Base-by-base conservation (phyloP, 2,113 vertebrate species). In the Barbus barbus region DNA sequence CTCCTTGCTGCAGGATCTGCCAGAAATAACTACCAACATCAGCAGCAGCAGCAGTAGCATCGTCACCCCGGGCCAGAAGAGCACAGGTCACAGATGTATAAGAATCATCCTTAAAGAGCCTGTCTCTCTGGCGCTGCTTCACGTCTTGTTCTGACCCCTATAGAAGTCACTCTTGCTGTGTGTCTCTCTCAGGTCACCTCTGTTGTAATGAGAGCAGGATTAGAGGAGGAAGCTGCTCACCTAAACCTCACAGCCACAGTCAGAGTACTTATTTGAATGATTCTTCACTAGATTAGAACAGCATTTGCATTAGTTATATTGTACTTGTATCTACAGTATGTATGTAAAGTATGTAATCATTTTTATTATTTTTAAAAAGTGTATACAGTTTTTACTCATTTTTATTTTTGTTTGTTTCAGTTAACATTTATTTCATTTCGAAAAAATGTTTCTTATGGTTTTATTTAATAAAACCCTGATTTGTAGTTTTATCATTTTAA, bases 1-100 rank as follows among this genome's bases (percentile, higher is more conserved):
- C 12, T 76, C 48, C 65, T 72, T 44, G 69, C 69, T 46, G 69
- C 36, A 26, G 69, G 69, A 73, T 73, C 22, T 44, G 69, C 69
- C 69, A 24, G 7, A 73, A 73, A 73, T 73, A 73, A 73, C 71
- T 46, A 24, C 9, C 22, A 72, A 24, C 9, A 36, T 33, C 48
- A 56, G 12, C 48, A 53, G 13, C 26, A 48, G 9, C 51, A 53
- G 22, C 48, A 56, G 12, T 28, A 33, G 13, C 26, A 56, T 16
- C 28, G 11, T 51, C 73, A 76, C 73, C 46, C 18, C 18, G 16
- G 18, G 9, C 26, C 48, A 36, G 31, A 77, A 11, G 9, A 41
- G 38, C 12, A 13, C 36, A 44, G 75, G 31, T 77, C 51, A 58
- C 20, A 58, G 48, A 77, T 77, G n/a, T 77, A n/a, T 58, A 36